phyloP scores from a whole-genome alignment of 1,140 invertebrate species.

The Mesaphorura yosii region DNA sequence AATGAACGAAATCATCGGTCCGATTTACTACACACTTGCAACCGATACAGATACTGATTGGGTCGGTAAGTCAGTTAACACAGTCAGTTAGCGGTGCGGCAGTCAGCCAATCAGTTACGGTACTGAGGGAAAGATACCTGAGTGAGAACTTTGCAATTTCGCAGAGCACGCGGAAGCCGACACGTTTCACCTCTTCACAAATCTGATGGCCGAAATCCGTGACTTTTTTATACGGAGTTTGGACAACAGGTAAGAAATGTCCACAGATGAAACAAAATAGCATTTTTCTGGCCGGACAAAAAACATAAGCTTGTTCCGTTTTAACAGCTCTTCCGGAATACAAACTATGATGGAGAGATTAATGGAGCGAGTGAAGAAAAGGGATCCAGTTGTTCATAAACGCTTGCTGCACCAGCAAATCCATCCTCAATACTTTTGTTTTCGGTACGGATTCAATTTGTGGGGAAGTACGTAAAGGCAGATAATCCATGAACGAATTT shows the following conservation, averaged over 20 bases:
- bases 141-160: constrained; percentile 33
- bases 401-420: constrained; percentile 69
- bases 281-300: constrained; percentile 91
- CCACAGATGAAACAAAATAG: constrained; percentile 31
- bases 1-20: constrained; percentile 99
- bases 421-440: constrained; percentile 90
- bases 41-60: constrained; percentile 69
- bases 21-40: constrained; percentile 95
- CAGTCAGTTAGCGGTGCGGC: too few species aligned
- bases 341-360: constrained; percentile 72
- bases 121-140: constrained; percentile 3
- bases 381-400: constrained; percentile 65
- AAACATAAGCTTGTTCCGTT: constrained; percentile 60
- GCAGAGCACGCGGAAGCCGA: constrained; percentile 89
- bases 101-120: too few species aligned
- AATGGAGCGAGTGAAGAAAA: constrained; percentile 56
- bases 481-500: background rate
- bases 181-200: constrained; percentile 95
- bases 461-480: background rate
- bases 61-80: constrained; percentile 53
- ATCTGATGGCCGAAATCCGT: constrained; percentile 89
- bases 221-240: constrained; percentile 95
- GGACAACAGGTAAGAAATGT: constrained; percentile 54
- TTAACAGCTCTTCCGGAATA: constrained; percentile 79
- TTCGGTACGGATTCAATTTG: constrained; percentile 48